Evolutionary conservation across 2,888 invertebrate species (phyloP), one percentile per base, ranked within the genome.

Genomic region (Agrilus cyanescens): DNA sequence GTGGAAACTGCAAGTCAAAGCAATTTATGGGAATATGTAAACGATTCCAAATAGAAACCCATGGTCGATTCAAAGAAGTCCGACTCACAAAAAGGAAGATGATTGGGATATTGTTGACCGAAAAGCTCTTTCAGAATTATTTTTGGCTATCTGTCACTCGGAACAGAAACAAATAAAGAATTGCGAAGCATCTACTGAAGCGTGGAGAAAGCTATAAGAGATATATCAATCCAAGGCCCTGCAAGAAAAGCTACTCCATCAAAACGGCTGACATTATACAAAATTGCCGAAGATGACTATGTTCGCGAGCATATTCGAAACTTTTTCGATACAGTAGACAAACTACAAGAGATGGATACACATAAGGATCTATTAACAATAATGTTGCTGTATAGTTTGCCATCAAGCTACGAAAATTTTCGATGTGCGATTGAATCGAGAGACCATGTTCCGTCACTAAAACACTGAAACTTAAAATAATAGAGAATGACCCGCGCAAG

Each of bases 191-290:
- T 53, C 63, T 2, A 52, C 52, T 4, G 56, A 58, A 10, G 49
- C 64, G 13, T 68, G 65, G 67, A n/a, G 47, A 3, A 65, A 56
- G 43, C 49, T 68, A 15, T 44, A 61, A 38, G 25, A 36, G 4
- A 60, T 60, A 14, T 62, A 60, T 64, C 62, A n/a, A n/a, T n/a
- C 12, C 55, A 53, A 35, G 63, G 63, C 4, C 63, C 63, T 1
- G 62, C 63, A 1, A 46, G 60, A 31, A 66, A 66, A 44, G 65
- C 64, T 0, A 63, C 59, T 3, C 45, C 66, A 4, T 43, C 67
- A 12, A 67, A 67, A 38, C 52, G 57, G 32, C 46, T 66, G 3
- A 55, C 56, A 3, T 41, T 62, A 4, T 56, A 55, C 7, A 55
- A 55, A 29, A 63, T 66, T 61, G 32, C 40, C 12, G 57, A 62